Conservation (phyloP, 2,797 vertebrate species). For the Lagodon rhomboides region DNA sequence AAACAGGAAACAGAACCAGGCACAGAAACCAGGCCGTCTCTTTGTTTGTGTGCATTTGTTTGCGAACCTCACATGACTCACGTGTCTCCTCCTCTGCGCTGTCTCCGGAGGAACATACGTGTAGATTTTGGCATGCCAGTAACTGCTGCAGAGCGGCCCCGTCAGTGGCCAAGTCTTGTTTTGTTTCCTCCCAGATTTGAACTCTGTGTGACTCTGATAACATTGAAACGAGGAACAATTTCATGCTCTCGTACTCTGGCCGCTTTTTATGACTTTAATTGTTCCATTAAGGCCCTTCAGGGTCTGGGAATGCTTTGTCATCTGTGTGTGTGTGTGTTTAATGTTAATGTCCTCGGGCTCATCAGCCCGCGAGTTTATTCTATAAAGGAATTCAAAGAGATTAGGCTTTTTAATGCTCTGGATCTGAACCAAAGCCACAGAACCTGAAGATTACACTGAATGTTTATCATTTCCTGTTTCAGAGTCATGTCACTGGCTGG, state of each 20-base stretch:
- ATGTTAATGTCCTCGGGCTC: slow-evolving; percentile 65
- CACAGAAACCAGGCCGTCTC: slow-evolving; percentile 26
- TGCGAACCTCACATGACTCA: slow-evolving; percentile 51
- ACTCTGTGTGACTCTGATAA: slow-evolving; percentile 84
- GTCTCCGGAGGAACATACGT: slow-evolving; percentile 62
- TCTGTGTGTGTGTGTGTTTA: slow-evolving; percentile 37
- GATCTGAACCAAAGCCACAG: slow-evolving; percentile 61
- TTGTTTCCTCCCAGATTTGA: slow-evolving; percentile 79
- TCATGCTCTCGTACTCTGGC: slow-evolving; percentile 70
- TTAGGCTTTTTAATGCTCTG: slow-evolving; percentile 54
- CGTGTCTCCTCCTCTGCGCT: slow-evolving; percentile 31
- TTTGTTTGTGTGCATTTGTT: slow-evolving; percentile 65
- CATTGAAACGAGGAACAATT: slow-evolving; percentile 80
- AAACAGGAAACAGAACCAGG: slow-evolving; percentile 70
- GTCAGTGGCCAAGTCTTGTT: slow-evolving; percentile 64
- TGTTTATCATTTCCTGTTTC: slow-evolving; percentile 70
- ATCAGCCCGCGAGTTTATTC: slow-evolving; percentile 65
- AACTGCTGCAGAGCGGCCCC: slow-evolving; percentile 49
- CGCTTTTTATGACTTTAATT: slow-evolving; percentile 77
- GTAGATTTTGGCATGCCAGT: slow-evolving; percentile 63
- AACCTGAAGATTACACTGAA: slow-evolving; percentile 58
- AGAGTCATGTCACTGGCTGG: slow-evolving; percentile 44
- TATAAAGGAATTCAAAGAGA: slow-evolving; percentile 59
- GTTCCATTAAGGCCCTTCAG: slow-evolving; percentile 74
- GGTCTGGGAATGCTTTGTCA: slow-evolving; percentile 74